A percentile compares a stretch with the other conserved stretches of the same genome.
phyloP scores from a whole-genome alignment of 2,888 invertebrate species.

The Limnephilus auricula region DNA sequence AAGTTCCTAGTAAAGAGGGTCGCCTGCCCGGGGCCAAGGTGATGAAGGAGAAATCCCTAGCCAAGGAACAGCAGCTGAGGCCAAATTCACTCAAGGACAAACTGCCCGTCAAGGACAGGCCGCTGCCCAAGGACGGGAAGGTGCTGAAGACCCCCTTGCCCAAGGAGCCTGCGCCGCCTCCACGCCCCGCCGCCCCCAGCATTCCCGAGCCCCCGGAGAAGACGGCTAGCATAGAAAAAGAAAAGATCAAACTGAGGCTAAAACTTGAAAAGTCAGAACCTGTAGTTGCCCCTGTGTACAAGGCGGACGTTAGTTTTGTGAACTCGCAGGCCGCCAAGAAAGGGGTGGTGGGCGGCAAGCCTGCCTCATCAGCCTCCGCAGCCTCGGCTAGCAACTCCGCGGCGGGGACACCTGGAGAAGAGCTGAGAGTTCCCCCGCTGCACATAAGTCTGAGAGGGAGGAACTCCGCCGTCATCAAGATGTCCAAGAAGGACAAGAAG shows the following conservation, averaged over 20 bases:
- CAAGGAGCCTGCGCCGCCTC: slow-evolving; percentile 48
- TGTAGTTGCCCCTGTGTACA: slow-evolving; percentile 86
- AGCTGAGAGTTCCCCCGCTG: slow-evolving; percentile 90
- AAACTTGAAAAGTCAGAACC: slow-evolving; percentile 92
- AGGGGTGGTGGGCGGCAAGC: slow-evolving; percentile 69
- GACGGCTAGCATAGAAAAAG: slow-evolving; percentile 75
- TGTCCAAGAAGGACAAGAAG: slow-evolving; percentile 84
- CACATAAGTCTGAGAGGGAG: slow-evolving; percentile 92
- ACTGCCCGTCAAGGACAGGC: slow-evolving; percentile 71
- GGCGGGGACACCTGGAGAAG: slow-evolving; percentile 70
- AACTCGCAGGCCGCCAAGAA: slow-evolving; percentile 73
- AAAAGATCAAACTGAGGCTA: slow-evolving; percentile 89
- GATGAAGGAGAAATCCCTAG: slow-evolving; percentile 71
- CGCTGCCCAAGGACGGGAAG: slow-evolving; percentile 65
- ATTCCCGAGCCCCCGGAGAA: slow-evolving; percentile 73
- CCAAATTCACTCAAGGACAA: slow-evolving; percentile 73
- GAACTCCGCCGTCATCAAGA: slow-evolving; percentile 90
- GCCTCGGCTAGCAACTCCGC: slow-evolving; percentile 65
- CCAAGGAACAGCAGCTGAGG: slow-evolving; percentile 70
- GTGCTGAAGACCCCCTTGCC: slow-evolving; percentile 54
- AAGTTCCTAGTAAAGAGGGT: slow-evolving; percentile 68
- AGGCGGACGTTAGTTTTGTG: slow-evolving; percentile 87
- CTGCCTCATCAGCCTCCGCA: slow-evolving; percentile 60
- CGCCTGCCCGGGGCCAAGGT: slow-evolving; percentile 69
- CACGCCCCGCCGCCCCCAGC: slow-evolving; percentile 65